phyloP scores from a whole-genome alignment of 2,113 vertebrate species.

The Eptesicus fuscus region DNA sequence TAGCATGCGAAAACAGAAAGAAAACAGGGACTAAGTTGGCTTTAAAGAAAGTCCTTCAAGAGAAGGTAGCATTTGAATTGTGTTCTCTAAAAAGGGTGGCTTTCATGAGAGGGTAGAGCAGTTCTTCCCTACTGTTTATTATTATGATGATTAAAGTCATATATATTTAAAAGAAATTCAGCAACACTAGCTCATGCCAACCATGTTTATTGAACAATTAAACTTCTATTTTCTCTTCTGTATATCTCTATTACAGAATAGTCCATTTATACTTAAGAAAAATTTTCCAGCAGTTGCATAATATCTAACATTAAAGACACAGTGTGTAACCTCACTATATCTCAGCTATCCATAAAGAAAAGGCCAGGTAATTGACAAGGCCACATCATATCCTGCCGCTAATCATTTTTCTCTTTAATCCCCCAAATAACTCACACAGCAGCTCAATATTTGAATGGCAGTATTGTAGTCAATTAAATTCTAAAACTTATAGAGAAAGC shows the following conservation, averaged over 20 bases:
- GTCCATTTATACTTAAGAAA: constrained; percentile 14
- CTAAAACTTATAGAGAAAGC: neutral
- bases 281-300: neutral
- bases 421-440: neutral
- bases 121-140: neutral
- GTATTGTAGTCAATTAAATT: neutral
- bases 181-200: neutral
- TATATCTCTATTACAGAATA: neutral
- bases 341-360: neutral
- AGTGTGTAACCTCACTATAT: neutral
- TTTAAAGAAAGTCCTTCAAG: neutral
- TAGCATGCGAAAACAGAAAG: neutral
- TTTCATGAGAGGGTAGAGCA: neutral
- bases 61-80: neutral
- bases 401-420: neutral
- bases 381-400: neutral
- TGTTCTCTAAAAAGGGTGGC: neutral
- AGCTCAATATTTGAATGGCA: neutral
- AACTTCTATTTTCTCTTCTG: neutral
- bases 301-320: neutral
- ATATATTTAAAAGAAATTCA: neutral
- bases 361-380: neutral
- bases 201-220: neutral
- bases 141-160: neutral
- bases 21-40: neutral